Conservation (phyloP, 2,888 invertebrate species). For the Ceratothoa steindachneri region DNA sequence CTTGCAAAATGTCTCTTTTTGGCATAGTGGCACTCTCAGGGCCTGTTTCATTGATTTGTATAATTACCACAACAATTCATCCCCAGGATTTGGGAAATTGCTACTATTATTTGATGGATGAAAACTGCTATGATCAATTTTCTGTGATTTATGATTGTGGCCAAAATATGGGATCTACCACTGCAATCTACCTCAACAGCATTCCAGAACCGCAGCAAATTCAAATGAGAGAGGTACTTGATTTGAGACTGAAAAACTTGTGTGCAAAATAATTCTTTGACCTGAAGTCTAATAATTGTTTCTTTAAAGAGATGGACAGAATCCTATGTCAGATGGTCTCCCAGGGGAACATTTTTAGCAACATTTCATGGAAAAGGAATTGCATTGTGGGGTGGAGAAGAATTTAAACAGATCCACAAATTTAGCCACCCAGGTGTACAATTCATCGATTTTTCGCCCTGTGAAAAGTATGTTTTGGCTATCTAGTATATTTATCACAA, state of each 20-base stretch:
- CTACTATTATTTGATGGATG: conserved; percentile 85
- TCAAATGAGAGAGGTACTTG: conserved; percentile 71
- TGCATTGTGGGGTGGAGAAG: conserved; percentile 94
- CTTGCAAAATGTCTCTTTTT: no score
- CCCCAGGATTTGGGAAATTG: conserved; percentile 66
- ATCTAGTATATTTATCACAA: no score
- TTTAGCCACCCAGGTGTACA: conserved; percentile 87
- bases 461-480: conserved; percentile 72
- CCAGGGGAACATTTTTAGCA: conserved; percentile 89
- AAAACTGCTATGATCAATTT: conserved; percentile 94
- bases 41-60: no score
- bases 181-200: conserved; percentile 84
- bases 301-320: conserved; percentile 81
- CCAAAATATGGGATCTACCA: conserved; percentile 63
- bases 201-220: conserved; percentile 76
- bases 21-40: no score
- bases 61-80: no score
- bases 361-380: conserved; percentile 95
- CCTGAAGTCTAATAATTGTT: no score
- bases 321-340: conserved; percentile 95
- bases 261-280: no score
- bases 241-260: neutral
- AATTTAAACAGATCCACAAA: conserved; percentile 83
- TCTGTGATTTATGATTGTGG: conserved; percentile 59
- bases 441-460: conserved; percentile 95